Percentiles rank a stretch among this genome's conserved stretches.
Evolutionary conservation across 2,113 vertebrate species (phyloP).

Genomic region (Struthio camelus): DNA sequence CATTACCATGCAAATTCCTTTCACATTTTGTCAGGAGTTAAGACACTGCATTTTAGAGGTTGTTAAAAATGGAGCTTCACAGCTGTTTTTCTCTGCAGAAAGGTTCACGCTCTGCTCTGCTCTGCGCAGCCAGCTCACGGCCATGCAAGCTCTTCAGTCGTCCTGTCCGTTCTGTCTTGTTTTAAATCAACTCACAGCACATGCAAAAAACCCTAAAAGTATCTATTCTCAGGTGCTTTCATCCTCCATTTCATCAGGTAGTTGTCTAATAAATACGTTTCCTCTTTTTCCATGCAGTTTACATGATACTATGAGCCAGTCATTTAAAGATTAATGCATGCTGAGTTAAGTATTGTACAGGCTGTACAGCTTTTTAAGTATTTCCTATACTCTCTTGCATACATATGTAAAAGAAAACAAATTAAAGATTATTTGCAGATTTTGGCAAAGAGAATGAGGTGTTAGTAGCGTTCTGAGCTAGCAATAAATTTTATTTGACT

Average conservation of each 20-base stretch:
- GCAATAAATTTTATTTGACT: conserved; percentile 47
- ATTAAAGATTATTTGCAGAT: conserved; percentile 51
- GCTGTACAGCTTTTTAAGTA: background rate
- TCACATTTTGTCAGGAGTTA: background rate
- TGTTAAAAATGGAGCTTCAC: background rate
- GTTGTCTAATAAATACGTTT: background rate
- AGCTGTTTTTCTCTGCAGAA: background rate
- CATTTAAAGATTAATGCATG: background rate
- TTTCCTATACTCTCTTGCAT: conserved; percentile 39
- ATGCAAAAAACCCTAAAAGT: background rate
- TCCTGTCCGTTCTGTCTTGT: background rate
- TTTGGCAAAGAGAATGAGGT: conserved; percentile 51
- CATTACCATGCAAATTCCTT: conserved; percentile 15
- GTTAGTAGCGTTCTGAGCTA: conserved; percentile 48
- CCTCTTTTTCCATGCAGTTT: background rate
- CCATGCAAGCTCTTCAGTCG: background rate
- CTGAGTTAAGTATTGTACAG: background rate
- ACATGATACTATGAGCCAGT: background rate
- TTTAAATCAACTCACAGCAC: background rate
- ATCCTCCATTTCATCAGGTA: background rate
- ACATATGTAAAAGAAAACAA: conserved; percentile 56
- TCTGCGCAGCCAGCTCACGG: background rate
- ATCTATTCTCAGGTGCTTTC: background rate
- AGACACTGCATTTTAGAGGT: background rate
- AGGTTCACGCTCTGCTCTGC: background rate